Base-by-base conservation (phyloP, 2,888 invertebrate species). In the Cheilosia vernalis region DNA sequence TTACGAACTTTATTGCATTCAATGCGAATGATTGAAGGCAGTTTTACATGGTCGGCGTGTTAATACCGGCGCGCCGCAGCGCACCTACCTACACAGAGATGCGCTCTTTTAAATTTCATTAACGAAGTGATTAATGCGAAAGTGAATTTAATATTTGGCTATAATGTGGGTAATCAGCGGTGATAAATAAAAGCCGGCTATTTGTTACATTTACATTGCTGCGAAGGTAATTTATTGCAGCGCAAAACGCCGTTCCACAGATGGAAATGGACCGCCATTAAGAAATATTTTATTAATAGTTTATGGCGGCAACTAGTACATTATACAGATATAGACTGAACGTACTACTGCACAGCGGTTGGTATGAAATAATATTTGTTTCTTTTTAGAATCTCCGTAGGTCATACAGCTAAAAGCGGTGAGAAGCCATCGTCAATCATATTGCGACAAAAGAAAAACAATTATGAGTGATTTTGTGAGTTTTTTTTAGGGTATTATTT, bases 111-210 rank as follows among this genome's bases (percentile, higher is more conserved):
- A 44, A 72, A 64, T 72, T 77, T 66, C 85, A 85, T 85, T 85
- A 81, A 77, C 76, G 58, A 73, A 42, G 81, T 85, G 81, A 85
- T 85, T 85, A 77, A 85, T 85, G 85, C 63, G 72, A 85, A 85
- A 85, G 72, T 81, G 72, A 85, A 85, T 85, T 77, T 77, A 85
- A 81, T 81, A 81, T 81, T 77, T 72, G 66, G 44, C 72, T 81
- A 44, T 85, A 85, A 81, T 72, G 76, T 24, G 6, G 76, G 76
- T 63, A 81, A 85, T 85, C 76, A 63, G 70, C 55, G 63, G 81
- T 37, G 37, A 77, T 85, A 81, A 85, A 85, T 85, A 67, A 77
- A 66, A 63, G 81, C 70, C 42, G 49, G 61, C 69, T 72, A 76
- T 72, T 72, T 67, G 81, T 67, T 67, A 44, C 56, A 60, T 76